These are phyloP conservation scores for Phataginus tetradactyla DNA, from an alignment of 2,797 vertebrate genomes.

Conservation along the genomic window DNA sequence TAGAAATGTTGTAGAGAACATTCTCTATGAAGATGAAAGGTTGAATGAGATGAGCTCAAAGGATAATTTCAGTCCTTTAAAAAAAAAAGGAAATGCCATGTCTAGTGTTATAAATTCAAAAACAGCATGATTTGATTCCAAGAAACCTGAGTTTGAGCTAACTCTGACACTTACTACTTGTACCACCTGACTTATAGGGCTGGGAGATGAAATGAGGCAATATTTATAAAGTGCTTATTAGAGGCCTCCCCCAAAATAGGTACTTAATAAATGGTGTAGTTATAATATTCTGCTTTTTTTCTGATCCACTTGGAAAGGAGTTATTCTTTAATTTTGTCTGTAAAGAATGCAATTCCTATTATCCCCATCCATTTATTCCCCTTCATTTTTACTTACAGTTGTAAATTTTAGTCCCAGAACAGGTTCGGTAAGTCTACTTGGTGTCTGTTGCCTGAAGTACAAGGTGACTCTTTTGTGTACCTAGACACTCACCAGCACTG, in stretches of 20 bases:
- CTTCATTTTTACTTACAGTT: not conserved
- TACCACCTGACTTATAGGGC: too few species aligned
- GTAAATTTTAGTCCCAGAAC: not conserved
- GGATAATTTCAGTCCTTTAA: not conserved
- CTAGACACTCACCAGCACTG: rapidly evolving
- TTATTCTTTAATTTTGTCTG: not conserved
- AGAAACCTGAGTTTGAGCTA: not conserved
- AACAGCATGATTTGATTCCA: not conserved
- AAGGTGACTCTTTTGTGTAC: rapidly evolving
- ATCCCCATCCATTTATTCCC: not conserved
- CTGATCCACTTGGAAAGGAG: not conserved
- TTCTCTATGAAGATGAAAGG: not conserved
- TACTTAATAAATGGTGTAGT: not conserved
- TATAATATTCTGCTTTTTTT: not conserved
- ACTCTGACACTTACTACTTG: not conserved
- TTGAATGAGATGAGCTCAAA: not conserved
- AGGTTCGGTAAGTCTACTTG: too few species aligned
- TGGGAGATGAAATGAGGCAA: not conserved
- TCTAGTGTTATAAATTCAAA: not conserved
- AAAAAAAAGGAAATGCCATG: not conserved
- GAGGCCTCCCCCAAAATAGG: not conserved
- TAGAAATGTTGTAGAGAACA: not conserved
- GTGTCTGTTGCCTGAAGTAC: too few species aligned
- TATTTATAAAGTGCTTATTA: not conserved
- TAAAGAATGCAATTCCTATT: not conserved